Evolutionary conservation across 2,888 invertebrate species (phyloP).

Genomic region (Plebejus anna): DNA sequence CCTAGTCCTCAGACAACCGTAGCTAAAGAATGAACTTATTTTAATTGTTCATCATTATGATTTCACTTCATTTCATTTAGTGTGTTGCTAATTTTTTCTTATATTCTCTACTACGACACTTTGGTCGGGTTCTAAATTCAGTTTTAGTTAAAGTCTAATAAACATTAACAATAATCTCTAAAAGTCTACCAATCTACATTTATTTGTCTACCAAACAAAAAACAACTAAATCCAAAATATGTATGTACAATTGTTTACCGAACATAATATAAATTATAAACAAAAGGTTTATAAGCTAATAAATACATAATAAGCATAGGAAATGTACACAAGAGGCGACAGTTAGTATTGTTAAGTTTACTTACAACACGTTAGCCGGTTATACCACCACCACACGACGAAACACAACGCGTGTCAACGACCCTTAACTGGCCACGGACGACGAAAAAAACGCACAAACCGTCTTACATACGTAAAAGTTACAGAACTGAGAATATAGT

Average conservation of each 20-base stretch:
- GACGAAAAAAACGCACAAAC: background rate
- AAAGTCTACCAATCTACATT: background rate
- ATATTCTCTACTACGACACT: background rate
- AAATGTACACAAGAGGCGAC: slow-evolving; percentile 32
- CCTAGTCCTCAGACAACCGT: too few relatives aligned
- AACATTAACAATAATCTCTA: background rate
- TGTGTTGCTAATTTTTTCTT: background rate
- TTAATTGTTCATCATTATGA: background rate
- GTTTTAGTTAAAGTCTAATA: background rate
- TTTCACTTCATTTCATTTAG: background rate
- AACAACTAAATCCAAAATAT: background rate
- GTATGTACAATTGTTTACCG: background rate
- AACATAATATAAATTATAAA: background rate
- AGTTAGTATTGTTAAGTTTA: slow-evolving; percentile 70
- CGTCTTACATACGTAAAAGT: background rate
- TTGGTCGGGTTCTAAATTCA: background rate
- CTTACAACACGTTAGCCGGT: slow-evolving; percentile 71
- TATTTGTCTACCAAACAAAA: background rate
- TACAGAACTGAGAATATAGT: background rate
- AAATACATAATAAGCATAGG: slow-evolving; percentile 30
- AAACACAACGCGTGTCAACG: slow-evolving; percentile 30
- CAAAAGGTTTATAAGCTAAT: slow-evolving; percentile 12
- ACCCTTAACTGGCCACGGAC: background rate
- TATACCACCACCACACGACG: slow-evolving; percentile 67
- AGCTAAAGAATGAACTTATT: too few relatives aligned